These are phyloP conservation scores for Poeciliopsis turrubarensis DNA, from an alignment of 2,113 vertebrate genomes.

Conservation along the genomic window DNA sequence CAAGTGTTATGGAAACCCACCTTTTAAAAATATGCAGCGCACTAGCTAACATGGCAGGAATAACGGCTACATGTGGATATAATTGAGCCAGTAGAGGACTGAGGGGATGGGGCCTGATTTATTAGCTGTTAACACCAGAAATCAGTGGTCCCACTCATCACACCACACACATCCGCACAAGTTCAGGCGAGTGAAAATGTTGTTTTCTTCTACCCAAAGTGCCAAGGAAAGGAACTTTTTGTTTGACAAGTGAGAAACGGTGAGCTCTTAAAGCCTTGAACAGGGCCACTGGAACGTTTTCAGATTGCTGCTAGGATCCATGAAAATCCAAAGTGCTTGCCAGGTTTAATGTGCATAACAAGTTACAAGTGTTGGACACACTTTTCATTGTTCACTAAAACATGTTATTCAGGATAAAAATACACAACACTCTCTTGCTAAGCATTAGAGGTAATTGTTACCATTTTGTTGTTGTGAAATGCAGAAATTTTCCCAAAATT, in stretches of 20 bases:
- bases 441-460: constrained; percentile 2
- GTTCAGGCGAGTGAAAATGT: constrained; percentile 69
- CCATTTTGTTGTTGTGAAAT: background rate
- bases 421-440: background rate
- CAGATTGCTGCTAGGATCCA: constrained; percentile 15
- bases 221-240: constrained; percentile 71
- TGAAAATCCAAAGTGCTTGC: constrained; percentile 35
- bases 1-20: constrained; percentile 72
- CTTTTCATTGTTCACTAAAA: constrained; percentile 3
- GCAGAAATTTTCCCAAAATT: background rate
- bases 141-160: constrained; percentile 63
- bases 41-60: constrained; percentile 61
- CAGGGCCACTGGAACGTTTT: constrained; percentile 50
- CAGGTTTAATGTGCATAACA: background rate
- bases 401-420: background rate
- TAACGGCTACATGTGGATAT: constrained; percentile 75
- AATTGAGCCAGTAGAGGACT: constrained; percentile 71
- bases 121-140: constrained; percentile 83
- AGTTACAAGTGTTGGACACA: constrained; percentile 2
- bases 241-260: constrained; percentile 72
- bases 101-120: constrained; percentile 73
- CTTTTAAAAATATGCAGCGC: constrained; percentile 74
- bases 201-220: constrained; percentile 60
- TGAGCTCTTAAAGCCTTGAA: constrained; percentile 49
- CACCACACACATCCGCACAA: constrained; percentile 46